Evolutionary conservation across 2,888 invertebrate species (phyloP), one percentile per base, ranked within the genome.

Genomic region (Polia nebulosa): DNA sequence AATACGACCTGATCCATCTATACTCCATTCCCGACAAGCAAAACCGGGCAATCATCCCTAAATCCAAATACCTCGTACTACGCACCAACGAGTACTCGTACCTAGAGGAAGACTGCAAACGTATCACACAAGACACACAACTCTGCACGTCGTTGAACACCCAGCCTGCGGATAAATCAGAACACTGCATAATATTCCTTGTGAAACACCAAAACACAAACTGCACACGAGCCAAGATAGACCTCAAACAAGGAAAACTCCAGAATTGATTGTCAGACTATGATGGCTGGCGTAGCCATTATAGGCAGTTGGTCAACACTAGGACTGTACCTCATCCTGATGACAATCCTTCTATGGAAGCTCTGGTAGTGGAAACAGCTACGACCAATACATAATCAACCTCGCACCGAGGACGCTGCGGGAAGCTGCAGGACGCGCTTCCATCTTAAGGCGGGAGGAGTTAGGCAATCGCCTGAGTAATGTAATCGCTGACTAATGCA

Each of bases 21-120:
- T 36, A 36, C 36, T 36, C 36, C 36, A 36, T 36, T 36, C 36
- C 36, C 36, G 36, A 36, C 36, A 36, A 36, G 13, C 36, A 36
- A 39, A 36, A 39, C 32, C 22, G 34, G 4, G 29, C 45, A 27
- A 58, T 58, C 15, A 47, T 58, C 29, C 47, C 47, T 34, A 58
- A 60, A 49, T 60, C 60, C 60, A 60, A 60, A 51, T 60, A 60
- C 51, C 60, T 51, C 11, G 39, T 39, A 39, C 60, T 51, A 51
- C 20, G 49, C 6, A 60, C 36, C 49, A 49, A 60, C n/a, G 60
- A 60, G 49, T 60, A 60, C 36, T 51, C 60, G 22, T 60, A 49
- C 25, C 52, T 61, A 29, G 52, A 61, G 25, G 61, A 52, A 52
- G 29, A 52, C 15, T 52, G 39, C 51, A 52, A 41, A 20, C 7